These are phyloP conservation scores for Sminthurinus aureus DNA, from an alignment of 2,888 invertebrate genomes.

Conservation along the genomic window DNA sequence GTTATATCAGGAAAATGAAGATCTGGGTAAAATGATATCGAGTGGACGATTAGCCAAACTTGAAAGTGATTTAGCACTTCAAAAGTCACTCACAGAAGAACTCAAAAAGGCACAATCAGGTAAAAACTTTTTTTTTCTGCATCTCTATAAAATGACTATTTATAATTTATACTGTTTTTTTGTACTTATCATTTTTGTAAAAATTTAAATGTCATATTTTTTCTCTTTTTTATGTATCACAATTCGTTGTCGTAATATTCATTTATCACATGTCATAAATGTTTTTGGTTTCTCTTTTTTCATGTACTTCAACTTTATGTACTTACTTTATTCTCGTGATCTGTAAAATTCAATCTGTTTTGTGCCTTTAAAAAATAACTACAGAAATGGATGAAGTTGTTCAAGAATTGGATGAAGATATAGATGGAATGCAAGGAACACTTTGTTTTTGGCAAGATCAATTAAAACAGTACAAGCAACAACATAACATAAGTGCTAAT, in stretches of 20 bases:
- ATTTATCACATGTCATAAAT: too few relatives aligned
- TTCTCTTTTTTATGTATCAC: too few relatives aligned
- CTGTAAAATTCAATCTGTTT: too few relatives aligned
- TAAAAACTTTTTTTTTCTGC: constrained; percentile 62
- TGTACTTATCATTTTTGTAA: too few relatives aligned
- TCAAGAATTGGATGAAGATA: constrained; percentile 95
- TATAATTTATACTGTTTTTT: too few relatives aligned
- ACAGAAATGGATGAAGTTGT: constrained; percentile 93
- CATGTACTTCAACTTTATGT: constrained; percentile 2
- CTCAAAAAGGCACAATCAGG: constrained; percentile 96
- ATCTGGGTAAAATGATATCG: constrained; percentile 93
- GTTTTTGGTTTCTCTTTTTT: background rate
- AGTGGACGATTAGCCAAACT: constrained; percentile 93
- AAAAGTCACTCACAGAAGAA: constrained; percentile 95
- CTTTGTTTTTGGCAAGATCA: constrained; percentile 94
- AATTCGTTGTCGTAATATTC: too few relatives aligned
- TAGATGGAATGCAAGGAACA: constrained; percentile 98
- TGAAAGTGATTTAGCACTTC: constrained; percentile 93
- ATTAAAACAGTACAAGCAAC: constrained; percentile 63
- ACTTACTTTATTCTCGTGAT: background rate
- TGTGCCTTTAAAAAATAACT: too few relatives aligned
- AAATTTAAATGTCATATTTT: too few relatives aligned
- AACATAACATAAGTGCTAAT: background rate
- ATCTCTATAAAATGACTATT: too few relatives aligned
- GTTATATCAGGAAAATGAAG: constrained; percentile 96